Percentiles rank a stretch among this genome's conserved stretches.
Conservation (phyloP, 2,113 vertebrate species). For the Gopherus flavomarginatus region DNA sequence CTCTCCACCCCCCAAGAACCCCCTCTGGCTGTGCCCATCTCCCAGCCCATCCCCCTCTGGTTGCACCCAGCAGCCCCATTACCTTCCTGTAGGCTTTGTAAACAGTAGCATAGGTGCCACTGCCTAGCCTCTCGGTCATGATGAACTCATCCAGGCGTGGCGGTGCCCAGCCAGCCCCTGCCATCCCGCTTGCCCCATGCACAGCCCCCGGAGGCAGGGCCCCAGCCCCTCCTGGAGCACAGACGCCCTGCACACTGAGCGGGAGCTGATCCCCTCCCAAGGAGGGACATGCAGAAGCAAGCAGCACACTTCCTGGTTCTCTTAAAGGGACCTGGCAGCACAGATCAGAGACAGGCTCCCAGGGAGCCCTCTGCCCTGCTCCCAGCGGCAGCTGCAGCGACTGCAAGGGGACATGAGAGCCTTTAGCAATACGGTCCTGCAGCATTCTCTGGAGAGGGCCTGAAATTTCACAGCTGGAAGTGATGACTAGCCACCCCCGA, state of each 20-base stretch:
- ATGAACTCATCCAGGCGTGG: constrained; percentile 91
- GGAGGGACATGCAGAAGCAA: no score
- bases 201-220: neutral
- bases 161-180: constrained; percentile 82
- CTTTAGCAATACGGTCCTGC: no score
- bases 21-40: no score
- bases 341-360: neutral
- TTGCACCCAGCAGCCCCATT: neutral
- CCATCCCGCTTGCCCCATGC: neutral
- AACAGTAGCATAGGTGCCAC: constrained; percentile 94
- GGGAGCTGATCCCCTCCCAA: no score
- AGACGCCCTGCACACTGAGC: fast-evolving
- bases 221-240: neutral
- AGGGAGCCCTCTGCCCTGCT: neutral
- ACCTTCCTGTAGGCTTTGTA: constrained; percentile 98
- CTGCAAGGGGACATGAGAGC: no score
- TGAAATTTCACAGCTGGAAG: no score
- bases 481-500: no score
- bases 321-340: neutral
- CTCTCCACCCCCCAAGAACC: neutral
- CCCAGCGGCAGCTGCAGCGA: neutral
- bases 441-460: no score
- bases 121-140: constrained; percentile 93
- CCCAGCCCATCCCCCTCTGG: neutral
- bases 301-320: neutral